Evolutionary conservation across 2,797 vertebrate species (phyloP), one percentile per base, ranked within the genome.

Genomic region (Rhabdophis nuchalis): DNA sequence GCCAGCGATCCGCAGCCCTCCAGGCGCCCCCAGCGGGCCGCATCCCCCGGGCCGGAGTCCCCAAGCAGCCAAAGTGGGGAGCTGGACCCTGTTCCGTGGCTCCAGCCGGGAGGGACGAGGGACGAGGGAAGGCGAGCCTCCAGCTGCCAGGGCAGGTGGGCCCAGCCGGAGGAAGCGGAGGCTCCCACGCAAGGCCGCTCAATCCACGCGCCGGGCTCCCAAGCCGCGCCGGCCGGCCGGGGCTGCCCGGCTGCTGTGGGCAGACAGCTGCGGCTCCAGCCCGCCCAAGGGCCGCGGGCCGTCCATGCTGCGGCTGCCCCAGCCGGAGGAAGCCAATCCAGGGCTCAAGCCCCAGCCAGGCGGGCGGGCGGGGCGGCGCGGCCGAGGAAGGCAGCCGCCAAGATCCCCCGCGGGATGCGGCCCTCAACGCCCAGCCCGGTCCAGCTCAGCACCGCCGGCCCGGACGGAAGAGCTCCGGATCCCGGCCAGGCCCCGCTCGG

Each of bases 331-430:
- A 16, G 10, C 27, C 12, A 32, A 23, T 6, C 46, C 88, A 16
- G 46, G 2, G 3, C 46, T 4, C 13, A 20, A 1, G 0, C 12
- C 27, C 1, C 10, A 18, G 0, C 1, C 64, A 18, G 64, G 64
- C 64, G 64, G n/a, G 25, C 16, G 56, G 56, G 61, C 29, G 61
- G 12, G 12, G 29, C n/a, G 32, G 32, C 29, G n/a, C 61, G 16
- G 68, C 6, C 32, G n/a, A 36, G 32, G 68, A 3, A 20, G 7
- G 68, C 2, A 16, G 68, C 32, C 6, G 1, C n/a, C 1, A 6
- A 6, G 29, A 14, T 36, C 68, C 16, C n/a, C 16, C 36, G 16
- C n/a, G 72, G 3, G 72, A 41, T 23, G 72, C 72, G 18, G 18
- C 36, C 72, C 36, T 10, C 36, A 12, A 12, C 72, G 18, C 20